Conservation (phyloP, 2,888 invertebrate species). For the Dryomyza anilis region DNA sequence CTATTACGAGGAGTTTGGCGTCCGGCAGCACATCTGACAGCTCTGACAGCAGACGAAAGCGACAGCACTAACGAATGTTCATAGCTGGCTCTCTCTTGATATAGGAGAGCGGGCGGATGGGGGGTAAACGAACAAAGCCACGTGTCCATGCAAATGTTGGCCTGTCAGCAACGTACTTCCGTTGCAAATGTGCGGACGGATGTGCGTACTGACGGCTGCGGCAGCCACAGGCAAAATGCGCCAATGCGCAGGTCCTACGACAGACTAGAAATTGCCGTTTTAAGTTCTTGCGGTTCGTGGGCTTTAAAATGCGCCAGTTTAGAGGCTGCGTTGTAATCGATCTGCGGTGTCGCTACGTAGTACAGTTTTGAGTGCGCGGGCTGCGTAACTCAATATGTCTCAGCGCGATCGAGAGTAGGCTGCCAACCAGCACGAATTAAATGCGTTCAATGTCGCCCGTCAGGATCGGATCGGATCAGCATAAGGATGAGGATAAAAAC, state of each 20-base stretch:
- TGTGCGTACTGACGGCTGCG: constrained; percentile 25
- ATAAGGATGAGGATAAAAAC: background rate
- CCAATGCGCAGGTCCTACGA: background rate
- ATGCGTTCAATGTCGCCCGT: background rate
- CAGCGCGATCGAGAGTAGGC: background rate
- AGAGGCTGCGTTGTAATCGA: too few relatives aligned
- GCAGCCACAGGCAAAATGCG: background rate
- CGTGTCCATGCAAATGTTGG: constrained; percentile 37
- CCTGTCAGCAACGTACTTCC: constrained; percentile 40
- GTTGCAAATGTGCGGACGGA: constrained; percentile 33
- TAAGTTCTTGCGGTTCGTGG: background rate
- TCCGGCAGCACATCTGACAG: background rate
- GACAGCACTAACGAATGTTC: background rate
- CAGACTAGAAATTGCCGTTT: background rate
- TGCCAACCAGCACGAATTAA: background rate
- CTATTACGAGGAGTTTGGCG: background rate
- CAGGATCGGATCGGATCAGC: background rate
- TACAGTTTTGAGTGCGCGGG: constrained; percentile 14
- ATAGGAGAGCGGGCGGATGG: background rate
- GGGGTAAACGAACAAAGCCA: constrained; percentile 32
- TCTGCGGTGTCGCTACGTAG: background rate
- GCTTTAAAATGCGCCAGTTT: background rate
- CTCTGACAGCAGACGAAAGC: constrained; percentile 10
- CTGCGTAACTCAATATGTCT: constrained; percentile 19
- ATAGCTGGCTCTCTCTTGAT: background rate